These are phyloP conservation scores for Ochropleura leucogaster DNA, from an alignment of 2,888 invertebrate species.

Conservation along the genomic window DNA sequence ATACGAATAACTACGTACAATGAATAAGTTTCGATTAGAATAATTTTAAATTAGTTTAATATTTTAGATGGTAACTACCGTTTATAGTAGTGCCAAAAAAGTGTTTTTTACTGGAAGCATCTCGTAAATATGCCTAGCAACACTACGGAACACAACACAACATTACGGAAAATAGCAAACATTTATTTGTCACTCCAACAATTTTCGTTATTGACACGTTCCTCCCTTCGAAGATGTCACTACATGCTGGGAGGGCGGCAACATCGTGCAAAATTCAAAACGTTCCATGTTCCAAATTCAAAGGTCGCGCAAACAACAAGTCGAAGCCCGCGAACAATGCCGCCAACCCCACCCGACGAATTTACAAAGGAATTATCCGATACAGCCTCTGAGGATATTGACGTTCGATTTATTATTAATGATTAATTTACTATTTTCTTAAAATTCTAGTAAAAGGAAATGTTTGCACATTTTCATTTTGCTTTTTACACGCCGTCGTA, in stretches of 20 bases:
- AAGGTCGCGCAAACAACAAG: constrained; percentile 76
- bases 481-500: background rate
- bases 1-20: background rate
- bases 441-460: background rate
- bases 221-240: constrained; percentile 62
- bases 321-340: constrained; percentile 75
- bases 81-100: background rate
- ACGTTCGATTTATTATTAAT: constrained; percentile 63
- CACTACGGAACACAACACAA: constrained; percentile 21
- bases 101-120: constrained; percentile 8
- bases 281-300: constrained; percentile 73
- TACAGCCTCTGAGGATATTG: constrained; percentile 60
- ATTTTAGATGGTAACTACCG: background rate
- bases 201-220: constrained; percentile 63
- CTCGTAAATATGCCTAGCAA: background rate
- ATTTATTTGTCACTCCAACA: constrained; percentile 54
- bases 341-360: constrained; percentile 70
- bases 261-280: constrained; percentile 73
- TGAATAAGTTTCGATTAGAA: background rate
- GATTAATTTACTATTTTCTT: constrained; percentile 29
- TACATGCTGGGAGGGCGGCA: constrained; percentile 60
- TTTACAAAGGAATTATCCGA: constrained; percentile 69
- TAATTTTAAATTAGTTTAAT: background rate
- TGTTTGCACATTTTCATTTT: background rate
- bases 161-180: constrained; percentile 39